These are phyloP conservation scores for Drosophila athabasca DNA, from an alignment of 1,140 invertebrate genomes.

Conservation along the genomic window DNA sequence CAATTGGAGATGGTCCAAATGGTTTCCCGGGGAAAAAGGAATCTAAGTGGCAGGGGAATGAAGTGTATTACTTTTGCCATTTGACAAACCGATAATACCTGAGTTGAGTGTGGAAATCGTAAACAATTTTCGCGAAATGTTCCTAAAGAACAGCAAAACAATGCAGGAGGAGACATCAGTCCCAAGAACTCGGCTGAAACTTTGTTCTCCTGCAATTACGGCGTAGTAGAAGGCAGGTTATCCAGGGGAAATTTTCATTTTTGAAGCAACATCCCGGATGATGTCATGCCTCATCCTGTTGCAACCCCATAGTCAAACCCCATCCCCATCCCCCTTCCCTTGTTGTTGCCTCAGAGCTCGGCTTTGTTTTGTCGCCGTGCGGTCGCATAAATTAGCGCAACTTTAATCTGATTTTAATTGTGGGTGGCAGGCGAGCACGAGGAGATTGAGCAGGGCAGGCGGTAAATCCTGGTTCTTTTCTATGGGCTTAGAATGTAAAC, in stretches of 20 bases:
- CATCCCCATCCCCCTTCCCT: slow-evolving; percentile 5
- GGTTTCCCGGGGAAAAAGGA: no score
- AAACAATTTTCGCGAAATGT: slow-evolving; percentile 11
- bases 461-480: slow-evolving; percentile 55
- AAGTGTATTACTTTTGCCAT: slow-evolving; percentile 6
- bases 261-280: slow-evolving; percentile 23
- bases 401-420: slow-evolving; percentile 82
- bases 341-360: slow-evolving; percentile 45
- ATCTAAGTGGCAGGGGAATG: no score
- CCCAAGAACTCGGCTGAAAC: slow-evolving; percentile 5
- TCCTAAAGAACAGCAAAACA: slow-evolving; percentile 2
- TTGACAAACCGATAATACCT: not conserved
- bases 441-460: slow-evolving; percentile 19
- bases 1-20: no score
- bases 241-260: slow-evolving; percentile 33
- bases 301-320: not conserved
- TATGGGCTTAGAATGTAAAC: slow-evolving; percentile 58
- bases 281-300: slow-evolving; percentile 31
- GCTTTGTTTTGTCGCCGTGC: slow-evolving; percentile 78
- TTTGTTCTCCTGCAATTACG: slow-evolving; percentile 35
- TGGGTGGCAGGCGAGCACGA: slow-evolving; percentile 37
- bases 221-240: not conserved
- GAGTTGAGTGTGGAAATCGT: no score
- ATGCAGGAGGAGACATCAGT: slow-evolving; percentile 16
- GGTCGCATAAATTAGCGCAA: slow-evolving; percentile 80